Evolutionary conservation across 2,113 vertebrate species (phyloP).

Genomic region (Cairina moschata): DNA sequence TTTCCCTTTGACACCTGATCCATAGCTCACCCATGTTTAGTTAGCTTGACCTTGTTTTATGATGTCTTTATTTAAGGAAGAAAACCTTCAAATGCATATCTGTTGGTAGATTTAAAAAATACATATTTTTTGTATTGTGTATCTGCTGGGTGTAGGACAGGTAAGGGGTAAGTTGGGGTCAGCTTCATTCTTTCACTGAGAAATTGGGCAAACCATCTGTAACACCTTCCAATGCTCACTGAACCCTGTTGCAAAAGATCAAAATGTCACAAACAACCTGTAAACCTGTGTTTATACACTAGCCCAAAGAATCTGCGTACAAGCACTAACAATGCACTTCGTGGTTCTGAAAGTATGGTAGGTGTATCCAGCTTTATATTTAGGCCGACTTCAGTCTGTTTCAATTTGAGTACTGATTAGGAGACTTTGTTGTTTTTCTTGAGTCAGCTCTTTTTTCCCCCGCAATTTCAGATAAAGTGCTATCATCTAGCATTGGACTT

Average conservation of each 20-base stretch:
- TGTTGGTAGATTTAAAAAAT: background rate
- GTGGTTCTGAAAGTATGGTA: background rate
- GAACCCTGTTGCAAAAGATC: background rate
- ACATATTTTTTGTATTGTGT: too few relatives aligned
- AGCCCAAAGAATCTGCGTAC: background rate
- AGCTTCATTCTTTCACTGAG: background rate
- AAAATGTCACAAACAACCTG: background rate
- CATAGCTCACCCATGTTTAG: background rate
- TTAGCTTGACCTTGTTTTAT: background rate
- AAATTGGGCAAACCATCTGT: background rate
- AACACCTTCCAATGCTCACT: fast-evolving
- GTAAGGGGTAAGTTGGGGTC: background rate
- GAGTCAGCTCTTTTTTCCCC: background rate
- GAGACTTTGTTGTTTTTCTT: background rate
- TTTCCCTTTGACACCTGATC: conserved; percentile 27
- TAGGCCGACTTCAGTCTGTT: background rate
- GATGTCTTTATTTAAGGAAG: background rate
- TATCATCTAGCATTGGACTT: background rate
- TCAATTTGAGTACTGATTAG: background rate
- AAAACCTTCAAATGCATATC: background rate
- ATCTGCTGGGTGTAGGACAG: background rate
- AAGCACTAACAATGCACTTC: background rate
- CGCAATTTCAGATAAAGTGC: conserved; percentile 6
- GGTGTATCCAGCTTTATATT: background rate
- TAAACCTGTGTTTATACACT: background rate